phyloP scores from a whole-genome alignment of 2,797 vertebrate species.

The Cygnus olor region DNA sequence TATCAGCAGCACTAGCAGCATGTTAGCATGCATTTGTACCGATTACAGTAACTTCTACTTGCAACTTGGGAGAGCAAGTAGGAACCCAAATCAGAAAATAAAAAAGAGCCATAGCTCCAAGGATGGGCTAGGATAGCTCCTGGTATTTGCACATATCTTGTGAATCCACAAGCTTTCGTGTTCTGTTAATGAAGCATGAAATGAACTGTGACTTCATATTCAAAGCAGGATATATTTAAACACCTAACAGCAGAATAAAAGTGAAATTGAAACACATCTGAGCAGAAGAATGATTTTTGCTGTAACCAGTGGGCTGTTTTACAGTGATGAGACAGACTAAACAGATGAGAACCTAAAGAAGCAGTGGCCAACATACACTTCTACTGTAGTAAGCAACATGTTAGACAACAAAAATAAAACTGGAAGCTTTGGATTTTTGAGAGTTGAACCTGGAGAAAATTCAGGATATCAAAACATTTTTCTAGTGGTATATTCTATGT shows the following conservation, averaged over 20 bases:
- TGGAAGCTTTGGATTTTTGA: neutral
- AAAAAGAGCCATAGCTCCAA: neutral
- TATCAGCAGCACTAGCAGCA: neutral
- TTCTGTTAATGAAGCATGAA: slow-evolving; percentile 15
- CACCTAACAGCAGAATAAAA: neutral
- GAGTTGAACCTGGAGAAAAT: neutral
- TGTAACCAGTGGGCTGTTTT: neutral
- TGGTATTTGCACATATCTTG: neutral
- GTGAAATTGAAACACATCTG: neutral
- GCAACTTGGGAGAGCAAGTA: neutral
- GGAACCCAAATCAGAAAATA: neutral
- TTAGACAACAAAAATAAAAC: neutral
- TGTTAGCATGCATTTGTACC: neutral
- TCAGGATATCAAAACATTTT: neutral
- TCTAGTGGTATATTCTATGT: neutral
- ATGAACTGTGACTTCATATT: neutral
- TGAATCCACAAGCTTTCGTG: neutral
- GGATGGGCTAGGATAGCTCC: neutral
- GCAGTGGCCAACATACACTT: rapidly evolving
- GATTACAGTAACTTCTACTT: neutral
- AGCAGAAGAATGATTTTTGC: neutral
- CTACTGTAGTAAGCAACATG: neutral
- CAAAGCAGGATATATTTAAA: neutral
- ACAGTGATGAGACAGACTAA: neutral
- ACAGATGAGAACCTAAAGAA: neutral